Conservation (phyloP, 2,113 vertebrate genomes). For the Xenus cinereus region DNA sequence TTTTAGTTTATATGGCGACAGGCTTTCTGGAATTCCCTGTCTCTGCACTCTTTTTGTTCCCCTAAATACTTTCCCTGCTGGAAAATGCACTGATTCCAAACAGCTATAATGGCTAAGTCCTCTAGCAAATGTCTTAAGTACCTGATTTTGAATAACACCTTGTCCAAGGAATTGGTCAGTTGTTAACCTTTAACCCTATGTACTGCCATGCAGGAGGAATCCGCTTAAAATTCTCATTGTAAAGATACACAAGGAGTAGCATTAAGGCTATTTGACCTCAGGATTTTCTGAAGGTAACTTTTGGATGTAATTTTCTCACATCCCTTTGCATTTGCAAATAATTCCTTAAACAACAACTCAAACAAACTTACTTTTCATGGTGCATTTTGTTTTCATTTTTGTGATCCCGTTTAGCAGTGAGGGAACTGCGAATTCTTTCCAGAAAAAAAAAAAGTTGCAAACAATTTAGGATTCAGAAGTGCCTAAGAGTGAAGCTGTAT, state of each 20-base stretch:
- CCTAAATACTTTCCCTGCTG: conserved; percentile 63
- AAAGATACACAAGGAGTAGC: conserved; percentile 30
- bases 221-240: conserved; percentile 58
- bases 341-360: background rate
- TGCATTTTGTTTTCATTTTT: background rate
- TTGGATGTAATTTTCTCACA: background rate
- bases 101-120: conserved; percentile 56
- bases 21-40: conserved; percentile 53
- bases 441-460: background rate
- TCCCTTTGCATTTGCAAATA: background rate
- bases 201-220: conserved; percentile 41
- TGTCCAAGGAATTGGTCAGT: conserved; percentile 64
- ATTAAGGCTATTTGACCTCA: conserved; percentile 54
- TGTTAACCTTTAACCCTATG: conserved; percentile 80
- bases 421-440: background rate
- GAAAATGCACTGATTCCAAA: conserved; percentile 64
- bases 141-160: conserved; percentile 73
- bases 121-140: conserved; percentile 75
- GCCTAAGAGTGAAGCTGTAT: background rate
- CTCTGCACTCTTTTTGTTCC: conserved; percentile 44
- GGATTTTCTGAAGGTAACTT: conserved; percentile 58
- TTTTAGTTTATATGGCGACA: conserved; percentile 47
- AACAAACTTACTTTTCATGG: background rate
- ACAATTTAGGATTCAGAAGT: background rate
- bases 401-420: background rate